phyloP scores from a whole-genome alignment of 2,888 invertebrate genomes.

The Drosophila nigricruria region DNA sequence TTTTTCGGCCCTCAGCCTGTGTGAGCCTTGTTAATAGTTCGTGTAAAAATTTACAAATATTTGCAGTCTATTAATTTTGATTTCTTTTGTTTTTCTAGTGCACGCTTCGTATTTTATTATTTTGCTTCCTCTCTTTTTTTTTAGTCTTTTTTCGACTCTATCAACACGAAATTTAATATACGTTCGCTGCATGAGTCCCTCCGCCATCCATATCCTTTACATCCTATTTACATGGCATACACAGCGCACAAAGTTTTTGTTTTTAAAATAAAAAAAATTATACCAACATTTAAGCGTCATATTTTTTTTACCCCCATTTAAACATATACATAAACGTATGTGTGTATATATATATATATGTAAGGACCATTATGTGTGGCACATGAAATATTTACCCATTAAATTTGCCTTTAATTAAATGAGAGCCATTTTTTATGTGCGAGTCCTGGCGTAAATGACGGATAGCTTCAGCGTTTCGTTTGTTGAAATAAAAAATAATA shows the following conservation, averaged over 20 bases:
- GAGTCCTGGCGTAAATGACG: conserved; percentile 34
- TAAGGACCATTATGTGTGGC: conserved; percentile 45
- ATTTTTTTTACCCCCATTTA: conserved; percentile 31
- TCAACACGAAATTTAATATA: conserved; percentile 77
- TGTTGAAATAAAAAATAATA: conserved; percentile 76
- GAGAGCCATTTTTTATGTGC: conserved; percentile 54
- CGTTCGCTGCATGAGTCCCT: conserved; percentile 3
- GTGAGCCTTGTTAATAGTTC: conserved; percentile 83
- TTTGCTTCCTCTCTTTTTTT: conserved; percentile 27
- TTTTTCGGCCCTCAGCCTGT: conserved; percentile 16
- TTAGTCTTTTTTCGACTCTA: conserved; percentile 39
- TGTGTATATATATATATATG: conserved; percentile 14
- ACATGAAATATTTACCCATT: conserved; percentile 80
- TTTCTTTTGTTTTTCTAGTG: conserved; percentile 67
- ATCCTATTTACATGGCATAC: conserved; percentile 65
- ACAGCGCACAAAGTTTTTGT: conserved; percentile 41
- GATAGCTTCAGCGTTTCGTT: conserved; percentile 57
- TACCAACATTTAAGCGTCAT: conserved; percentile 63
- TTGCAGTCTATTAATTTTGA: conserved; percentile 83
- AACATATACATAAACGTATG: conserved; percentile 2
- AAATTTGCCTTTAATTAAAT: conserved; percentile 82
- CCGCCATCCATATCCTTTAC: conserved; percentile 24
- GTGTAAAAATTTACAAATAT: conserved; percentile 85
- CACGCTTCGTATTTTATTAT: conserved; percentile 70
- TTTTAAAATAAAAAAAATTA: conserved; percentile 71